These are phyloP conservation scores for Acleris literana DNA, from an alignment of 2,888 invertebrate species.

Conservation along the genomic window DNA sequence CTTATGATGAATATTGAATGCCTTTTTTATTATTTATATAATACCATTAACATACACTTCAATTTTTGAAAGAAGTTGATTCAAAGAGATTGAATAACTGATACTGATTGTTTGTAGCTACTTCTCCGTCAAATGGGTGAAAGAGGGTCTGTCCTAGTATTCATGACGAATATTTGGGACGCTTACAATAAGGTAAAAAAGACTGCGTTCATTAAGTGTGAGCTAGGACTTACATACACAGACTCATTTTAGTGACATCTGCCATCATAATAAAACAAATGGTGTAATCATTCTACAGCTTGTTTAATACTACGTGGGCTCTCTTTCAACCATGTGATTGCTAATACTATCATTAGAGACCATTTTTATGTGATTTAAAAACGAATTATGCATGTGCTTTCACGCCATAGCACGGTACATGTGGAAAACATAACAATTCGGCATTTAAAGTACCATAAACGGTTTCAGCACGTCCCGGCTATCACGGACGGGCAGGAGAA, in stretches of 20 bases:
- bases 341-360: constrained; percentile 45
- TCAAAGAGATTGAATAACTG: constrained; percentile 37
- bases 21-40: constrained; percentile 8
- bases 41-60: too few relatives aligned
- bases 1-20: constrained; percentile 8
- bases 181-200: constrained; percentile 66
- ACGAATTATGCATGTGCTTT: constrained; percentile 35
- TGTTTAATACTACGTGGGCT: constrained; percentile 61
- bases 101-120: constrained; percentile 67
- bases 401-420: background rate
- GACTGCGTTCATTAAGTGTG: constrained; percentile 38
- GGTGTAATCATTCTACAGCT: constrained; percentile 39
- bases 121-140: constrained; percentile 79
- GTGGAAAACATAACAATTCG: constrained; percentile 2
- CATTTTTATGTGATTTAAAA: constrained; percentile 34
- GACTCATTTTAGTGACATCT: constrained; percentile 55
- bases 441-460: constrained; percentile 26
- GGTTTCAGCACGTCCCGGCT: constrained; percentile 75
- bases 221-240: constrained; percentile 36
- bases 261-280: constrained; percentile 47
- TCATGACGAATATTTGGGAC: constrained; percentile 75
- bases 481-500: constrained; percentile 76
- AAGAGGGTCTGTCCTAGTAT: constrained; percentile 79
- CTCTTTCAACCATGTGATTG: constrained; percentile 58
- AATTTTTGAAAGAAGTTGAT: background rate